Base-by-base conservation (phyloP, 1,140 invertebrate species). In the Hydropsyche tenuis region DNA sequence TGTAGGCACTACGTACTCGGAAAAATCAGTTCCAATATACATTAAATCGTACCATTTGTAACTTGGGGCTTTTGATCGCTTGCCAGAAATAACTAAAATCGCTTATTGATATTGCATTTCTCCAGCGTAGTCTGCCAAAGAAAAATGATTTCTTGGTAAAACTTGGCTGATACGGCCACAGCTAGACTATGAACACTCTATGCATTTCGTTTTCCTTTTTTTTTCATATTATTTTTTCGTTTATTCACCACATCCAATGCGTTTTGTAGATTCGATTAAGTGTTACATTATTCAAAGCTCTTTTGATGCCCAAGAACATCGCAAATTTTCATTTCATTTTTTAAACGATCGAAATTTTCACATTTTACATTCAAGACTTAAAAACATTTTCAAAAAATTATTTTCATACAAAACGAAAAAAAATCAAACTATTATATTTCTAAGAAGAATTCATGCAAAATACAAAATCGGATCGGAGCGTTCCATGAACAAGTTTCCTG, bases 71-170 rank as follows among this genome's bases (percentile, higher is more conserved):
- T 74, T 77, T 74, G 75, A 77, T 77, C 75, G 69, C 27, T 74
- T 77, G 75, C 75, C 75, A 76, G 64, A 77, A 77, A 77, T 77
- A 74, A 74, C 75, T 74, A 74, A 73, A 76, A 76, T 74, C 75
- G 69, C 69, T 76, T 76, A 76, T 76, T 76, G 75, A 73, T 76
- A 74, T 76, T 76, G 75, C 72, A 72, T 76, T 74, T 76, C 73
- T 72, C 45, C 69, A 37, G 68, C 64, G 69, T 66, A 74, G 68
- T 74, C 73, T 77, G 69, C 75, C 73, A 77, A 77, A 77, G 72
- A 72, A 74, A 77, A 74, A 72, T 69, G 72, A 72, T 77, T 77
- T 77, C 75, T 77, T 74, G 72, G 72, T 66, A 75, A 73, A 76
- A 71, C 65, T 76, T 76, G 69, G 72, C 69, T 60, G 51, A 72